Evolutionary conservation across 2,797 vertebrate species (phyloP), one percentile per base, ranked within the genome.

Genomic region (Orientallactaga sibirica): DNA sequence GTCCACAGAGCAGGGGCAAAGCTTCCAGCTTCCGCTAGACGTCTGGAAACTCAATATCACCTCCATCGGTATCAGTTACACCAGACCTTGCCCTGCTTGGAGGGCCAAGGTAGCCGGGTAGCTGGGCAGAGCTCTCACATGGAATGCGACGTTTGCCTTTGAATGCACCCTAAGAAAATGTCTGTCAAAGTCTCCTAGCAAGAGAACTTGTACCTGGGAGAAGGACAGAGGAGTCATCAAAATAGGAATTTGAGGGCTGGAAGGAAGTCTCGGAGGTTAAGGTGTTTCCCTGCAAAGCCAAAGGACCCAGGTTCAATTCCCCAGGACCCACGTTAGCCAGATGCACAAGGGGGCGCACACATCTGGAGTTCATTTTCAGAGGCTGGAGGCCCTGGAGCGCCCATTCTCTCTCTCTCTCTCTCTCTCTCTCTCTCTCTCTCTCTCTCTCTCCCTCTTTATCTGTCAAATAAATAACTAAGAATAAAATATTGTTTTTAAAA

Each of bases 11-110:
- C n/a, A 1, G 41, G 52, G 33, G 20, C 81, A 91, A 92, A 88
- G 58, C 75, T 88, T 94, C 90, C 75, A 85, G 29, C 86, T 68
- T 89, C 81, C 91, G 48, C 83, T 78, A 85, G 43, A 85, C 14
- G 66, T 88, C 93, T 93, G 77, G 95, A 96, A 97, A 97, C 77
- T 95, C 85, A 95, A 80, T 95, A 94, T 64, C 64, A 77, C 81
- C 91, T 18, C 3, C 82, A 10, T 48, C 48, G 73, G 77, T 91
- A 94, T 95, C 92, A 0, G 55, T 95, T 91, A 93, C 93, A 37
- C 85, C 70, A 61, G 76, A 55, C 29, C 55, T 86, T 74, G 22
- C 88, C 37, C 75, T 20, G 29, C 88, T 81, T 24, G 16, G 74
- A 83, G 33, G 73, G 29, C 55, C 10, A 3, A 43, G 52, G 78